A percentile compares a stretch with the other conserved stretches of the same genome.
phyloP scores from a whole-genome alignment of 2,888 invertebrate species.

The Yponomeuta plumbellus region DNA sequence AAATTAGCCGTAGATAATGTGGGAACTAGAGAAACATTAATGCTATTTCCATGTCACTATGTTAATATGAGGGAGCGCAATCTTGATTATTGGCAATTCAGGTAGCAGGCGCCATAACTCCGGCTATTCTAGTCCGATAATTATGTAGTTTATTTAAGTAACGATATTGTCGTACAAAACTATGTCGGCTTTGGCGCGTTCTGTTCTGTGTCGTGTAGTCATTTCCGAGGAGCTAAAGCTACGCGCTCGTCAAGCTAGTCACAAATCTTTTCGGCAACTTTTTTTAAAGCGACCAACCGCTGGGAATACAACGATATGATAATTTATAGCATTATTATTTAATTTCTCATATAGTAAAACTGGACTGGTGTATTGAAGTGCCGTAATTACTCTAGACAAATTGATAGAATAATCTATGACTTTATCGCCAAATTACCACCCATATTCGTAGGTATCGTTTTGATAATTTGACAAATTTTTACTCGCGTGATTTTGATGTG shows the following conservation, averaged over 20 bases:
- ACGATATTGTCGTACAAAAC: background rate
- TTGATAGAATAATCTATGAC: background rate
- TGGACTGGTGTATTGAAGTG: background rate
- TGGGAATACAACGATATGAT: conserved; percentile 18
- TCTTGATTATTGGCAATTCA: background rate
- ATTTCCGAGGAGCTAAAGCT: conserved; percentile 11
- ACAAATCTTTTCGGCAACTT: conserved; percentile 13
- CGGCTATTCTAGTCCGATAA: background rate
- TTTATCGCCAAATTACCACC: background rate
- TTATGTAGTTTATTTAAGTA: background rate
- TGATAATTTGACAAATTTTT: background rate
- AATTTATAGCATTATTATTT: conserved; percentile 21
- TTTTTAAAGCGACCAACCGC: conserved; percentile 16
- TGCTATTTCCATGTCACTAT: background rate
- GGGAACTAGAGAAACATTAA: background rate
- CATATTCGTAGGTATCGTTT: background rate
- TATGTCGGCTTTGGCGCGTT: background rate
- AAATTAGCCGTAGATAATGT: background rate
- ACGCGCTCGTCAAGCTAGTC: conserved; percentile 18
- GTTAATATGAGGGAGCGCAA: background rate
- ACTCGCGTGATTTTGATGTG: background rate
- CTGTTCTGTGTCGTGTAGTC: background rate
- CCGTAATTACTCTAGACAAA: background rate
- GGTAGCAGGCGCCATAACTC: background rate
- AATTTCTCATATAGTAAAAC: conserved; percentile 15